Evolutionary conservation across 2,797 vertebrate species (phyloP).

Genomic region (Poecilia velifera): DNA sequence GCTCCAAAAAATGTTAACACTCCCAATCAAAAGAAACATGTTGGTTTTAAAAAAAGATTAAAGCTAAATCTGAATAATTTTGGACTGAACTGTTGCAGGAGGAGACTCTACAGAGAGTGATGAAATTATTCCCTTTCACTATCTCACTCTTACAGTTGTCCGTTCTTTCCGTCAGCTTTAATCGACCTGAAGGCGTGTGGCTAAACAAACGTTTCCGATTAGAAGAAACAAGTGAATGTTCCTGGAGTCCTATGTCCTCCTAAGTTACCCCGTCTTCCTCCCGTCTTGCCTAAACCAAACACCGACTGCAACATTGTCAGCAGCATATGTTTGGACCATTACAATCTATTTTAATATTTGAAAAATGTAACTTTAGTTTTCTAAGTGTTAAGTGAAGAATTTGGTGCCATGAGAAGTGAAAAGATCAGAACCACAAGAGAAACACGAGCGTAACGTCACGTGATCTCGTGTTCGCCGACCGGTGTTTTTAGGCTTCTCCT

Average conservation of each 20-base stretch:
- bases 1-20: not conserved
- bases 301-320: not conserved
- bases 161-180: not conserved
- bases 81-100: not conserved
- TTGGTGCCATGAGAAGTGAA: not conserved
- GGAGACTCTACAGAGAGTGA: not conserved
- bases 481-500: not conserved
- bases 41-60: not conserved
- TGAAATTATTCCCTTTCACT: not conserved
- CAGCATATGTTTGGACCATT: not conserved
- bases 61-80: not conserved
- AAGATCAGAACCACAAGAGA: not conserved
- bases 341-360: not conserved
- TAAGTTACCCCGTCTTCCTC: not conserved
- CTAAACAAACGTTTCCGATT: not conserved
- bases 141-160: not conserved
- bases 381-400: not conserved
- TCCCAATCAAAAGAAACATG: not conserved
- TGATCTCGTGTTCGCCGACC: not conserved
- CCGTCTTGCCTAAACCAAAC: not conserved
- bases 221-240: not conserved
- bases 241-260: not conserved
- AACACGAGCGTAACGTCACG: not conserved
- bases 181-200: not conserved
- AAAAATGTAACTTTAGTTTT: not conserved